Base-by-base conservation (phyloP, 1,140 invertebrate genomes). In the Meloidogyne exigua region DNA sequence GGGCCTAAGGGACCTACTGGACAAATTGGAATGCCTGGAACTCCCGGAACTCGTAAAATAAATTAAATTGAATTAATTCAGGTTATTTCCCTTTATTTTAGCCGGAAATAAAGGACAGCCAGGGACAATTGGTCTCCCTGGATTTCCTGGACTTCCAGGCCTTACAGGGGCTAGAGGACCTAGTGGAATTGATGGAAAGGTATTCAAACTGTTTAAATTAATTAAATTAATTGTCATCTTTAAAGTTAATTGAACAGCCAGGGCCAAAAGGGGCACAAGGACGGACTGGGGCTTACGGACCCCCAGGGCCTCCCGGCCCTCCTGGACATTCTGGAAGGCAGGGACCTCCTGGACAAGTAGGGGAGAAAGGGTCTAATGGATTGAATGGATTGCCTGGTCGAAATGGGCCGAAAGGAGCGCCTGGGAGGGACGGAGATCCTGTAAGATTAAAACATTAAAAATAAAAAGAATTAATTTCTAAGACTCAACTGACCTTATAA, bases 1-100 rank as follows among this genome's bases (percentile, higher is more conserved):
- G 73, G 73, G 1, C 64, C 73, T 25, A 75, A 68, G 69, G 73
- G 73, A 9, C 63, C 65, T 3, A 75, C 69, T 44, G 73, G 73
- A 9, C 65, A 25, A 26, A 21, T 44, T 10, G 73, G 73, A 70
- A 39, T 25, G 65, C 64, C 73, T 28, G 73, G 73, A 44, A 75
- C 36, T 21, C n/a, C 63, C 18, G 73, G 73, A 75, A 75, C 26
- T 21, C 65, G 65, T 75, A 23, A 21, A 13, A 70, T 11, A 23
- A 36, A 63, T 18, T 5, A 57, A 57, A 57, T n/a, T 28, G 5
- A 18, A 74, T 36, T n/a, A 73, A 63, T 11, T 42, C 2, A 63
- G n/a, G 28, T 32, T 4, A 9, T 0, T 21, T 18, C 57, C 15
- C 23, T 9, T n/a, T n/a, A 73, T 15, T 73, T 73, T 3, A 73